phyloP scores from a whole-genome alignment of 1,140 invertebrate genomes.

The Caerostris extrusa region DNA sequence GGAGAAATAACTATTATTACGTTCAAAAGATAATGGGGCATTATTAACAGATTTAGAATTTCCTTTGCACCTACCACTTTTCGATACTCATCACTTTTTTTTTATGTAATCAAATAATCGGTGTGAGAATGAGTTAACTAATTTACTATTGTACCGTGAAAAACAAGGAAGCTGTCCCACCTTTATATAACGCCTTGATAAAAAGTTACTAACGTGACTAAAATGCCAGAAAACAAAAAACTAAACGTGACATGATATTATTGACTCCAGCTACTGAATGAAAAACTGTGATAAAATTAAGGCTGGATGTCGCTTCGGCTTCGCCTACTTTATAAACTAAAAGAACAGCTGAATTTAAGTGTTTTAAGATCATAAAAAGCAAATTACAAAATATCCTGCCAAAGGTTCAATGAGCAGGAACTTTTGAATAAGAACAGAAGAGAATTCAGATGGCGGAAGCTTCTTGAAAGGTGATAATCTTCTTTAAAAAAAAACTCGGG shows the following conservation, averaged over 20 bases:
- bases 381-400: background rate
- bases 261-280: slow-evolving; percentile 19
- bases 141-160: too few species aligned
- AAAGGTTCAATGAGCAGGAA: slow-evolving; percentile 27
- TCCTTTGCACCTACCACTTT: too few species aligned
- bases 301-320: background rate
- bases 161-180: background rate
- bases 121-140: too few species aligned
- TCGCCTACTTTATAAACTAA: slow-evolving; percentile 12
- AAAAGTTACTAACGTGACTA: slow-evolving; percentile 4
- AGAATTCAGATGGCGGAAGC: background rate
- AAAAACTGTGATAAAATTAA: background rate
- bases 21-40: too few species aligned
- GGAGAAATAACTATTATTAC: too few species aligned
- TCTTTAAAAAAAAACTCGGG: background rate
- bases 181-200: background rate
- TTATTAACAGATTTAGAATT: too few species aligned
- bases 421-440: background rate
- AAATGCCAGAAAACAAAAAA: background rate
- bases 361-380: background rate
- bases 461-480: background rate
- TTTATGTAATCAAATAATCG: too few species aligned
- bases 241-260: background rate
- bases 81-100: too few species aligned
- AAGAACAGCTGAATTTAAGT: background rate